phyloP scores from a whole-genome alignment of 2,888 invertebrate species.

The Colletes collaris region DNA sequence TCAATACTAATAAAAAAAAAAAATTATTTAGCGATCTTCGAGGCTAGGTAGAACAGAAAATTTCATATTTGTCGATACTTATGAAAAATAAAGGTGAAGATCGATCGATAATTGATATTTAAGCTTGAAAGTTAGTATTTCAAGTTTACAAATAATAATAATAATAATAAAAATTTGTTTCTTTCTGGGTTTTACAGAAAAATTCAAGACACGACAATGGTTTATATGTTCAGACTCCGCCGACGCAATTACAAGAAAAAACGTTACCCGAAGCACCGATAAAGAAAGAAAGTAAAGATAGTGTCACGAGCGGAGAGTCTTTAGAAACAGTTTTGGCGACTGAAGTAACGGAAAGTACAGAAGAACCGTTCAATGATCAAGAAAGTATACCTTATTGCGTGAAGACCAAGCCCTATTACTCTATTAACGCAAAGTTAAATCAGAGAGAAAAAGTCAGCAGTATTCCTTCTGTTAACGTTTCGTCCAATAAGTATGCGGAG shows the following conservation, averaged over 20 bases:
- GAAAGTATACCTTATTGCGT: constrained; percentile 78
- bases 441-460: constrained; percentile 77
- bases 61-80: not conserved
- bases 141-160: not conserved
- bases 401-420: constrained; percentile 82
- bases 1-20: not conserved
- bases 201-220: constrained; percentile 78
- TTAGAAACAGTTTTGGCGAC: constrained; percentile 59
- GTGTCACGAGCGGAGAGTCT: constrained; percentile 56
- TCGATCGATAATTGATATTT: not conserved
- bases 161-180: not conserved
- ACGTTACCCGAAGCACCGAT: constrained; percentile 62
- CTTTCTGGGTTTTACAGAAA: constrained; percentile 74
- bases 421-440: constrained; percentile 81
- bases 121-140: not conserved
- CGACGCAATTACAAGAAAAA: constrained; percentile 64
- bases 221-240: constrained; percentile 65
- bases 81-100: constrained; percentile 13
- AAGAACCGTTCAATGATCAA: constrained; percentile 76
- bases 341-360: constrained; percentile 65
- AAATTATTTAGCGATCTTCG: constrained; percentile 17
- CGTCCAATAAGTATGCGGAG: constrained; percentile 66
- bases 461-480: constrained; percentile 54
- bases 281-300: constrained; percentile 71
- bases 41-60: constrained; percentile 64